Evolutionary conservation across 1,140 invertebrate species (phyloP).

Genomic region (Stegodyphus mimosarum): DNA sequence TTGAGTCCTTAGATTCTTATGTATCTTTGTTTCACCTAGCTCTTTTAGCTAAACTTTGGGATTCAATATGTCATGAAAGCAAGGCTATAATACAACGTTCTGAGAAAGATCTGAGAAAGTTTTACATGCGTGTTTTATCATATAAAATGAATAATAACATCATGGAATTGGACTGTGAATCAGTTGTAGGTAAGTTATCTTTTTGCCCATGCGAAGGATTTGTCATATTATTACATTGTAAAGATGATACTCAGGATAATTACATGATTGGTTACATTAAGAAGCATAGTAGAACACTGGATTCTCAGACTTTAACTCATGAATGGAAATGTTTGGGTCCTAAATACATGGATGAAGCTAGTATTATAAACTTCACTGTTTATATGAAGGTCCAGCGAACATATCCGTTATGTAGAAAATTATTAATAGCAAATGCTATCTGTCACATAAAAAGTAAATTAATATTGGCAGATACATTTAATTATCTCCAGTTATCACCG

Average conservation of each 20-base stretch:
- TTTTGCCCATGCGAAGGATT: background rate
- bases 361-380: conserved; percentile 14
- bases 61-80: background rate
- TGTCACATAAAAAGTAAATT: conserved; percentile 24
- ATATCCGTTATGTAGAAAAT: background rate
- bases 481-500: background rate
- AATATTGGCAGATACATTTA: conserved; percentile 7
- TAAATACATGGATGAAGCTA: background rate
- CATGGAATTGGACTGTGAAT: conserved; percentile 63
- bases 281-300: background rate
- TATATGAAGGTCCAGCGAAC: background rate
- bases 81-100: background rate
- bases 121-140: conserved; percentile 12
- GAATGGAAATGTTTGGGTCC: background rate
- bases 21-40: background rate
- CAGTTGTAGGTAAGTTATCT: conserved; percentile 64
- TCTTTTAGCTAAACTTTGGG: conserved; percentile 40
- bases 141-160: conserved; percentile 4
- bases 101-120: conserved; percentile 13
- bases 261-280: conserved; percentile 20
- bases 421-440: conserved; percentile 38
- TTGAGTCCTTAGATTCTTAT: conserved; percentile 20
- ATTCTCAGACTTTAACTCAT: background rate
- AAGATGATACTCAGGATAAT: background rate
- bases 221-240: conserved; percentile 15